Conservation (phyloP, 2,888 invertebrate genomes). For the Protophormia terraenovae region DNA sequence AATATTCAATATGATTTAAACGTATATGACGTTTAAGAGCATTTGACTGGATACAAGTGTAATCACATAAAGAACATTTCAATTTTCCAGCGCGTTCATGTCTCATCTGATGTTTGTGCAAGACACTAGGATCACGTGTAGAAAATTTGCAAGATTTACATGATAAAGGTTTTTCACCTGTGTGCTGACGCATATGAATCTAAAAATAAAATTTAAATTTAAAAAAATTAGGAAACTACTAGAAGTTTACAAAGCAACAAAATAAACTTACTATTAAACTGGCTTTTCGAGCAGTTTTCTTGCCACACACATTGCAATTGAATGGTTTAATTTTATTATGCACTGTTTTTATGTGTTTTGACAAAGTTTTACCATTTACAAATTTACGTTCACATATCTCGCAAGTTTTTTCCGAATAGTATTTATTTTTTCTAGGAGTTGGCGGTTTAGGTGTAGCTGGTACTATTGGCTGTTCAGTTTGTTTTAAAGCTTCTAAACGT, state of each 20-base stretch:
- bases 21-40: constrained; percentile 85
- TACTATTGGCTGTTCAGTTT: background rate
- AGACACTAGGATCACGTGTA: constrained; percentile 89
- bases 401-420: constrained; percentile 86
- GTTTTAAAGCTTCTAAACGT: constrained; percentile 62
- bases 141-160: constrained; percentile 87
- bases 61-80: constrained; percentile 86
- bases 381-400: constrained; percentile 86
- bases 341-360: constrained; percentile 87
- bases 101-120: constrained; percentile 86
- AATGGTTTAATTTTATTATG: constrained; percentile 89
- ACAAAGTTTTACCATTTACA: constrained; percentile 86
- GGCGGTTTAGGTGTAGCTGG: constrained; percentile 24
- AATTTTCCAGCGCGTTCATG: constrained; percentile 83
- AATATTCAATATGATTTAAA: constrained; percentile 82
- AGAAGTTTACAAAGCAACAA: too few relatives aligned
- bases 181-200: constrained; percentile 89
- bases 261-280: constrained; percentile 83
- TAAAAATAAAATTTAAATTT: constrained; percentile 72
- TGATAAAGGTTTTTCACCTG: constrained; percentile 89
- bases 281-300: constrained; percentile 87
- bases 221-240: background rate
- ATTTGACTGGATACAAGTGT: constrained; percentile 86
- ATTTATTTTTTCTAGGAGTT: constrained; percentile 75
- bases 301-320: constrained; percentile 88